phyloP scores from a whole-genome alignment of 2,888 invertebrate species.

The Cephus runcator region DNA sequence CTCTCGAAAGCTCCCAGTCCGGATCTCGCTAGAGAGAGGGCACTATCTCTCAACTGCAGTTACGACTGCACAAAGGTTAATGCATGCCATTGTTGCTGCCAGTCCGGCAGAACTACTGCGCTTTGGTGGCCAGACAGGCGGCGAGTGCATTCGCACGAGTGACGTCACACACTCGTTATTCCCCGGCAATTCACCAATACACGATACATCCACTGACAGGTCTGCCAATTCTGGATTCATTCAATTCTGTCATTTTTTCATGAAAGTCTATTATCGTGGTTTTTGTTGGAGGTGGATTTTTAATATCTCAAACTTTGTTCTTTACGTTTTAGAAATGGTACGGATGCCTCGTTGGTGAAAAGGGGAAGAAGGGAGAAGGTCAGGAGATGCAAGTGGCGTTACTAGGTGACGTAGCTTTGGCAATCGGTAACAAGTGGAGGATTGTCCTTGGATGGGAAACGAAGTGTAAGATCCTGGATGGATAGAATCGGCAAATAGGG shows the following conservation, averaged over 20 bases:
- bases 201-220: too few relatives aligned
- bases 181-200: not conserved
- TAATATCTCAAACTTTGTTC: not conserved
- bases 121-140: conserved; percentile 39
- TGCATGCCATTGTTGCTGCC: conserved; percentile 62
- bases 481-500: conserved; percentile 37
- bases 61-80: conserved; percentile 65
- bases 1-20: conserved; percentile 8
- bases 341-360: not conserved
- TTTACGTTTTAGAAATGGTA: not conserved
- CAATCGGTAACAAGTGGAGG: not conserved
- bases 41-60: conserved; percentile 63
- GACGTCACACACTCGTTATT: conserved; percentile 8
- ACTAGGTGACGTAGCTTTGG: too few relatives aligned
- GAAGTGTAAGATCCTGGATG: too few relatives aligned
- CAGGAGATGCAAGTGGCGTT: too few relatives aligned
- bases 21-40: conserved; percentile 28
- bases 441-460: not conserved
- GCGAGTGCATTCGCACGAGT: conserved; percentile 35
- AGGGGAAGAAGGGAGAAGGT: too few relatives aligned
- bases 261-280: too few relatives aligned
- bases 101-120: conserved; percentile 57
- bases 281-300: too few relatives aligned
- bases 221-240: too few relatives aligned
- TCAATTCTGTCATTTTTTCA: too few relatives aligned